A percentile compares a stretch with the other conserved stretches of the same genome.
Evolutionary conservation across 2,113 vertebrate genomes (phyloP).

Genomic region (Gavia stellata): DNA sequence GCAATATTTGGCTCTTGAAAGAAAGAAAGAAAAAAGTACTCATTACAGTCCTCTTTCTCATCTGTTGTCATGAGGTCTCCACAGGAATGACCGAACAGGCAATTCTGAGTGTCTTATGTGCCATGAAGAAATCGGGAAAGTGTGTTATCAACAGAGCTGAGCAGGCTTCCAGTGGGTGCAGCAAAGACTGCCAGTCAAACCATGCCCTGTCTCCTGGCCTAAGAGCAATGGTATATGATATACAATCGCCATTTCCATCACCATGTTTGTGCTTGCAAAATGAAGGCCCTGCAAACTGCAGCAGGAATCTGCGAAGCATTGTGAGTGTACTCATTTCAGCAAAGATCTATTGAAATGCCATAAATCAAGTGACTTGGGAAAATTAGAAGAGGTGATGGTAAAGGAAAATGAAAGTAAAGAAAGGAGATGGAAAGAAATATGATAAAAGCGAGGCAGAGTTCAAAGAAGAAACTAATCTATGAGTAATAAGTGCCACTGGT

Average conservation of each 20-base stretch:
- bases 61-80: not conserved
- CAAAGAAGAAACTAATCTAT: not conserved
- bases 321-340: not conserved
- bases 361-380: not conserved
- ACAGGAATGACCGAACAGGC: not conserved
- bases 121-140: not conserved
- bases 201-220: not conserved
- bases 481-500: not conserved
- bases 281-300: not conserved
- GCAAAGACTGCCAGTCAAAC: not conserved
- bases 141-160: not conserved
- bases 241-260: not conserved
- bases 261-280: not conserved
- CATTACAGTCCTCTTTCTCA: not conserved
- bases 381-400: not conserved
- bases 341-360: not conserved
- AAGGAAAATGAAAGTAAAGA: not conserved
- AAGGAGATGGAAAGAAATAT: not conserved
- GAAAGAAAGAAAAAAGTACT: not conserved
- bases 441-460: not conserved
- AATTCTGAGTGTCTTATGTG: not conserved
- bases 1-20: not conserved
- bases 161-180: not conserved
- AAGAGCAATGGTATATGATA: not conserved
- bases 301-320: not conserved